Evolutionary conservation across 2,113 vertebrate genomes (phyloP).

Genomic region (Mesocricetus auratus): DNA sequence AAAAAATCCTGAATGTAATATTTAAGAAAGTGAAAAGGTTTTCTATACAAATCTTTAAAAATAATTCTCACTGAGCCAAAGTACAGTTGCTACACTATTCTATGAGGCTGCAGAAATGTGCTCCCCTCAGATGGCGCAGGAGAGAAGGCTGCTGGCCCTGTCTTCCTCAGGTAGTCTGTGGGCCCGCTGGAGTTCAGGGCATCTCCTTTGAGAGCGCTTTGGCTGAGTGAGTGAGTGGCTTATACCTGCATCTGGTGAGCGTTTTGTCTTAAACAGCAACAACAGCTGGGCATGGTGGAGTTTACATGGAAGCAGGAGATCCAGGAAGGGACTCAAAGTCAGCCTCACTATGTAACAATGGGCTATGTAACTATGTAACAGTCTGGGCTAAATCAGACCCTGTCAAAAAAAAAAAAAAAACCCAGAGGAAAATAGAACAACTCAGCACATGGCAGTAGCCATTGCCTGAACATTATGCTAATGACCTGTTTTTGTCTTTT

Average conservation of each 20-base stretch:
- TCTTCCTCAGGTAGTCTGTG: neutral
- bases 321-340: neutral
- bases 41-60: slow-evolving; percentile 31
- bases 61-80: slow-evolving; percentile 27
- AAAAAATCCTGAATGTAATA: slow-evolving; percentile 4
- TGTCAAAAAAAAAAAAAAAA: neutral
- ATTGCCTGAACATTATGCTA: neutral
- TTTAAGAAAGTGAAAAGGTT: neutral
- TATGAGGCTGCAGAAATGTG: neutral
- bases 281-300: neutral
- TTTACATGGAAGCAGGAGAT: neutral
- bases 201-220: neutral
- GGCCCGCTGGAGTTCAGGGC: neutral
- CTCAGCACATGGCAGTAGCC: neutral
- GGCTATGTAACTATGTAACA: too few relatives aligned
- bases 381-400: neutral
- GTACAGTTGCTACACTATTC: neutral
- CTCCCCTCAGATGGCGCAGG: neutral
- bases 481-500: neutral
- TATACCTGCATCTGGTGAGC: neutral
- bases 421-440: neutral
- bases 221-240: neutral
- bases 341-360: neutral
- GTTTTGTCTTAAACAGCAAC: slow-evolving; percentile 15
- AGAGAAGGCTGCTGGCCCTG: neutral